phyloP scores from a whole-genome alignment of 2,888 invertebrate genomes.

The Meandrusa payeni region DNA sequence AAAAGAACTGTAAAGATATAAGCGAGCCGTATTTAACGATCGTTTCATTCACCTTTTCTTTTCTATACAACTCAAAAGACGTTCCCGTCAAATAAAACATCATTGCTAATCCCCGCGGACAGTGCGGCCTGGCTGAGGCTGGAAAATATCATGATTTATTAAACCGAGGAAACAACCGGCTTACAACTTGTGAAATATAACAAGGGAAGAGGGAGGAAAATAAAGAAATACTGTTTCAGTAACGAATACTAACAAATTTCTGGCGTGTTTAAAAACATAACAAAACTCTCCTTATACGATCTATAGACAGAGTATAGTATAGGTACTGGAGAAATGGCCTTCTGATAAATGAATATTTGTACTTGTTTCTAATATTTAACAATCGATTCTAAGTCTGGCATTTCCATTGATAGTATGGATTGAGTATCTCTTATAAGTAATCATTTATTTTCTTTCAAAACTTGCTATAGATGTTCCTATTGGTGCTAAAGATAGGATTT shows the following conservation, averaged over 20 bases:
- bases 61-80: slow-evolving; percentile 36
- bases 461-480: too few species aligned
- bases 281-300: too few species aligned
- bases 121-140: slow-evolving; percentile 33
- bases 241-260: slow-evolving; percentile 17
- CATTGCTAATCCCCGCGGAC: slow-evolving; percentile 46
- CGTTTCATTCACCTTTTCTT: slow-evolving; percentile 19
- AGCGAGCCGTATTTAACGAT: slow-evolving; percentile 10
- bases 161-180: slow-evolving; percentile 39
- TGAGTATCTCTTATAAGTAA: too few species aligned
- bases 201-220: slow-evolving; percentile 28
- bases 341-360: too few species aligned
- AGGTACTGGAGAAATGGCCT: too few species aligned
- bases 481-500: too few species aligned
- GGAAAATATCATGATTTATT: slow-evolving; percentile 57
- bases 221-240: slow-evolving; percentile 28
- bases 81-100: slow-evolving; percentile 58
- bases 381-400: too few species aligned
- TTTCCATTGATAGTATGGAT: too few species aligned
- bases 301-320: too few species aligned
- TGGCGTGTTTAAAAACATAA: slow-evolving; percentile 17
- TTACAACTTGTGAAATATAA: slow-evolving; percentile 34
- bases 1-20: too few species aligned
- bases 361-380: too few species aligned
- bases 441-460: too few species aligned